Evolutionary conservation across 1,140 invertebrate species (phyloP), one percentile per base, ranked within the genome.

Genomic region (Pygmarrhopalites habei): DNA sequence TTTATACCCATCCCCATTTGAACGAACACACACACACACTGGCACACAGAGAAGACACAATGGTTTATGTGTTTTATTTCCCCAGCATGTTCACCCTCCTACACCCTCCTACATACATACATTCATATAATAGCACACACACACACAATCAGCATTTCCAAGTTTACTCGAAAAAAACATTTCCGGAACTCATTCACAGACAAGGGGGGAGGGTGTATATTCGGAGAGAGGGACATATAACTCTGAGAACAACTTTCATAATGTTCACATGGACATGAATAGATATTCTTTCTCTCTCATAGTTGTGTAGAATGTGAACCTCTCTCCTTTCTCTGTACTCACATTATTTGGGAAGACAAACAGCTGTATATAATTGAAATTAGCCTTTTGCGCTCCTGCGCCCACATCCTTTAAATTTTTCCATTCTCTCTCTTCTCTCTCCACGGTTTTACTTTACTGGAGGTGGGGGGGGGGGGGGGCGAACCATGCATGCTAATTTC

Each of bases 141-240:
- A 49, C 12, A 49, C 46, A 49, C 39, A 41, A 41, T 41, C 35
- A 10, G 35, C 35, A 39, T 39, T 39, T 39, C 35, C 10, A 53
- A 58, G 14, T 58, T 35, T 58, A 58, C 12, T 29, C 17, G 17
- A 58, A 58, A 58, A 35, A 26, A 32, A 58, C 55, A 39, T 41
- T 58, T 58, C 55, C 55, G 55, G 32, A 58, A 41, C 55, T 41
- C 55, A 58, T 58, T 58, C 32, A 55, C 39, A 12, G 12, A n/a
- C 39, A 41, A 41, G n/a, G 39, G 39, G 39, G 12, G 12, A 12
- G 12, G 39, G 12, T 12, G 39, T 41, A 41, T 41, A 41, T n/a
- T n/a, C 39, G n/a, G 23, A 49, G 23, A 21, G 46, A 49, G 23
- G 23, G 46, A n/a, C n/a, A n/a, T n/a, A n/a, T n/a, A n/a, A n/a